Evolutionary conservation across 2,797 vertebrate species (phyloP), one percentile per base, ranked within the genome.

Genomic region (Bradypodion ventrale): DNA sequence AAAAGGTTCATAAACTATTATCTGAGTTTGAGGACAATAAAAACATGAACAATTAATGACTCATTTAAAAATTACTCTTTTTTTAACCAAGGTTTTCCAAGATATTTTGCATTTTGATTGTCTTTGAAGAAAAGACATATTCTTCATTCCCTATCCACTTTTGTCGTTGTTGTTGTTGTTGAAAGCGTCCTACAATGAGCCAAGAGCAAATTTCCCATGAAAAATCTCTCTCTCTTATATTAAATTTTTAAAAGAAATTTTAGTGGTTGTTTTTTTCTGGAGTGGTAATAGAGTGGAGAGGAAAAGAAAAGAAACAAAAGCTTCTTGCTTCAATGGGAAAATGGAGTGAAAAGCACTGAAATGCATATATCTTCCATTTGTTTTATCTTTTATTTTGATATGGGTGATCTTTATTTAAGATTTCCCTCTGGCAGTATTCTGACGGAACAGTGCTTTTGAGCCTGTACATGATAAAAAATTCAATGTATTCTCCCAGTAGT

Each of bases 121-220:
- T 37, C 69, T 44, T 42, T 21, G 86, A 78, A 37, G 81, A 60
- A 78, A 44, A 88, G 56, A 87, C 73, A 59, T 77, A 63, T 74
- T 82, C 77, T 85, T 86, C 27, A 82, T 72, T 80, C 85, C 82
- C 66, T 85, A 83, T 85, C 79, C 84, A 13, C 37, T 83, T 40
- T 90, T 29, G n/a, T n/a, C n/a, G n/a, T n/a, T n/a, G n/a, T 42
- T n/a, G n/a, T n/a, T n/a, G n/a, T n/a, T n/a, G 68, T 23, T 44
- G 66, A 91, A 91, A 89, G 60, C 49, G 88, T 46, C 85, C n/a
- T 85, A 82, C 91, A 87, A 35, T 6, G 90, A 75, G 70, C 72
- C 78, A 89, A 81, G 40, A 89, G 27, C 49, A 83, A 84, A 56
- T 94, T 94, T 80, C 65, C 2, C 49, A 23, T 85, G 85, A 89